A percentile compares a stretch with the other conserved stretches of the same genome.
Evolutionary conservation across 1,140 invertebrate species (phyloP).

Genomic region (Eriosoma lanigerum): DNA sequence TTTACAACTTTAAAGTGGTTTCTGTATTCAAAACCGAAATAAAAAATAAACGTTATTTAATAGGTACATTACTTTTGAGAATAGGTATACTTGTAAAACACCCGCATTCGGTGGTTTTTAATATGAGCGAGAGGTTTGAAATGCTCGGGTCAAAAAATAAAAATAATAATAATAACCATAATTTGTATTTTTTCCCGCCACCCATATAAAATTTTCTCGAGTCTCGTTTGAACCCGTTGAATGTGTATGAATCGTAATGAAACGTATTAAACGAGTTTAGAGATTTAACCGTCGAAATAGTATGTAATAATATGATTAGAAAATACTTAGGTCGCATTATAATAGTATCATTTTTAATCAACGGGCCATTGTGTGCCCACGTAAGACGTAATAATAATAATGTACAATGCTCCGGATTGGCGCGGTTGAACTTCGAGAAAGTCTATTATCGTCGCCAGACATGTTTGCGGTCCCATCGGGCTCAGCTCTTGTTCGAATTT

Average conservation of each 20-base stretch:
- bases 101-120: not conserved
- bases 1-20: not conserved
- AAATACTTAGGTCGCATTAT: not conserved
- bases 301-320: not conserved
- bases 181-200: too few species aligned
- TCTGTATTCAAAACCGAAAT: not conserved
- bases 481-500: conserved; percentile 44
- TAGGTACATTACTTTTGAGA: not conserved
- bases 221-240: too few species aligned
- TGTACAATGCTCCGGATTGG: conserved; percentile 25
- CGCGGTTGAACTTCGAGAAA: conserved; percentile 31
- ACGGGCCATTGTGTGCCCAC: conserved; percentile 20
- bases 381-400: conserved; percentile 23
- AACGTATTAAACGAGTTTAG: too few species aligned
- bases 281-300: too few species aligned
- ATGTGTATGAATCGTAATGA: too few species aligned
- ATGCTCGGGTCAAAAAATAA: too few species aligned
- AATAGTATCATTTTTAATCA: conserved; percentile 30
- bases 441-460: conserved; percentile 47
- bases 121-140: not conserved
- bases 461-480: conserved; percentile 35
- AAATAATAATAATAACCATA: too few species aligned
- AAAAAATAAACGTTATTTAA: conserved; percentile 1
- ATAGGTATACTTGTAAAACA: not conserved
- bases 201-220: too few species aligned